Conservation (phyloP, 2,113 vertebrate species). For the Emydura subglobosa region DNA sequence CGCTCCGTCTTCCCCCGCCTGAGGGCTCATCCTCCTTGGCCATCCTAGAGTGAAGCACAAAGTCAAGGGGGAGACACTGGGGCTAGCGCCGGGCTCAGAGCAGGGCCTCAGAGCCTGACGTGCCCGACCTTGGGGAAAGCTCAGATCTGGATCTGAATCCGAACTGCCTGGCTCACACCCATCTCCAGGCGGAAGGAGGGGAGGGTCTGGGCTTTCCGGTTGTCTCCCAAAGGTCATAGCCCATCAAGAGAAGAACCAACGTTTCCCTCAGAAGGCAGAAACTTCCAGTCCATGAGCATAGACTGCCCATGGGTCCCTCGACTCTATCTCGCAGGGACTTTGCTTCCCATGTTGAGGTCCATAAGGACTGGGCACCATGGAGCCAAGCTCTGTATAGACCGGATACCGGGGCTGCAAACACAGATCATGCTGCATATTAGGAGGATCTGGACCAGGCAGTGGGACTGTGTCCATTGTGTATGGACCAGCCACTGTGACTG, state of each 20-base stretch:
- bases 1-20: accelerated
- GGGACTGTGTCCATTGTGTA: not conserved
- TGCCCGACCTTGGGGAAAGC: not conserved
- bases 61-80: not conserved
- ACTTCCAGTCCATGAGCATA: not conserved
- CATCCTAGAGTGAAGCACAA: not conserved
- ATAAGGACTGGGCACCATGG: not conserved
- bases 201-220: not conserved
- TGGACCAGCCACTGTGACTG: not conserved
- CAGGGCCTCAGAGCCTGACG: not conserved
- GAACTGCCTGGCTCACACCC: not conserved
- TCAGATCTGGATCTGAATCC: not conserved
- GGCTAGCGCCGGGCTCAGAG: not conserved
- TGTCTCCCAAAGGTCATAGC: not conserved
- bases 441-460: not conserved
- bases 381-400: not conserved
- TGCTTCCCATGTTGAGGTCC: not conserved
- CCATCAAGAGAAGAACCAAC: not conserved
- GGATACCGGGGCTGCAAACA: not conserved
- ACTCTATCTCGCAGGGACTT: not conserved
- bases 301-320: no score
- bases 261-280: not conserved
- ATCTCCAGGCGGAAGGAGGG: not conserved
- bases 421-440: not conserved
- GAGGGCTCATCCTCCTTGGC: accelerated